Base-by-base conservation (phyloP, 2,888 invertebrate species). In the Tribolium freemani region DNA sequence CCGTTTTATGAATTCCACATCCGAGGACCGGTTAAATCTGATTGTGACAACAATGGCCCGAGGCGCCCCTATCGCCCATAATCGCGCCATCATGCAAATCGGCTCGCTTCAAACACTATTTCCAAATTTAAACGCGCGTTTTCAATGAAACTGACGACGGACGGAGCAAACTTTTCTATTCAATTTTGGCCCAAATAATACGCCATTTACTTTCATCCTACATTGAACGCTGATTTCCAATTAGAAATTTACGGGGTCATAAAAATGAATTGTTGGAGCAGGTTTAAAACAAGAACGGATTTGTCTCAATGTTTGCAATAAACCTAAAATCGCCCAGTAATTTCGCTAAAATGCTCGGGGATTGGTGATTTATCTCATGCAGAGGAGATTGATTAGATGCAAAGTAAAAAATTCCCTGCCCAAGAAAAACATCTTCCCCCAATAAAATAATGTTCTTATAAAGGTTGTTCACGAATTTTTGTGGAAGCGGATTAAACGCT, bases 1-100 rank as follows among this genome's bases (percentile, higher is more conserved):
- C 75, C 71, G 72, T 74, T 73, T 77, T 71, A 76, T 71, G 74
- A 72, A 70, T 71, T 72, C 72, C 75, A 71, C 60, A 69, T 69
- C 69, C 69, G 68, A 60, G 56, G 46, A 64, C 51, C 53, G 44
- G 44, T 51, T 56, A 56, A 69, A 69, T 69, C 69, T 60, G 69
- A 69, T 53, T 45, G 60, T 46, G 60, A 50, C 69, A 68, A 68
- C 68, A 69, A 69, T 60, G 69, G 60, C 60, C 45, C 51, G 11
- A 57, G 58, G 68, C 57, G 50, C 50, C 38, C 57, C 48, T 51
- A 56, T 67, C 66, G 51, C 30, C 53, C 38, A 48, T 64, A 67
- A 56, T 67, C 56, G 66, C 46, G 66, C 68, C 50, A 68, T 68
- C 68, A 68, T 68, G 68, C 68, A 68, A 68, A 68, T 58, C 57